Base-by-base conservation (phyloP, 2,888 invertebrate genomes). In the Latrodectus elegans region DNA sequence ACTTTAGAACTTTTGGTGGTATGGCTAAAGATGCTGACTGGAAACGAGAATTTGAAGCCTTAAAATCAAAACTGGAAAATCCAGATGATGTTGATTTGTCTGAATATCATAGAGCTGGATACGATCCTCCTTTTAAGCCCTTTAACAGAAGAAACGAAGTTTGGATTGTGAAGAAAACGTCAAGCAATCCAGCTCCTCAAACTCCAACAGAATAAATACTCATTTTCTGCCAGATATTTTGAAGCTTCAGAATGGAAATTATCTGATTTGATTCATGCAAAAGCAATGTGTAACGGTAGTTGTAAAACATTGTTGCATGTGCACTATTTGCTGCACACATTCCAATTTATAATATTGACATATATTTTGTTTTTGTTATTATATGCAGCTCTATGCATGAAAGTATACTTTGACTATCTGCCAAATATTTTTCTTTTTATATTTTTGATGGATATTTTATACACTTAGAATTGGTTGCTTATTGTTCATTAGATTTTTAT, bases 91-190 rank as follows among this genome's bases (percentile, higher is more conserved):
- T 89, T 10, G 89, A 89, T 60, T 84, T 89, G 52, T 83, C 88
- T 51, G 80, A 84, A 26, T 92, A 91, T 89, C 92, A 91, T 80
- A 90, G 91, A 12, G 92, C 91, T 15, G 92, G 92, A 8, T 92
- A 92, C 89, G 92, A 92, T 88, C 91, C 92, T 79, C 92, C 92
- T 1, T 92, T 91, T 84, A 91, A 92, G 82, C 89, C 91, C 26
- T 90, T 92, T 73, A 91, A 91, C 73, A 89, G 92, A 76, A 91
- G 91, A 71, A 92, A 92, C 88, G 92, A 92, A 89, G 90, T 92
- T 10, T 92, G 92, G 92, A 91, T 92, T 71, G 82, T 90, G 11
- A 90, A 90, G 76, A 90, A 88, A 72, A 70, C 88, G 8, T 79
- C 83, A 12, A 77, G 77, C 64, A 71, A 75, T 26, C 74, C 73